Base-by-base conservation (phyloP, 2,888 invertebrate genomes). In the Aphelenchoides bicaudatus region DNA sequence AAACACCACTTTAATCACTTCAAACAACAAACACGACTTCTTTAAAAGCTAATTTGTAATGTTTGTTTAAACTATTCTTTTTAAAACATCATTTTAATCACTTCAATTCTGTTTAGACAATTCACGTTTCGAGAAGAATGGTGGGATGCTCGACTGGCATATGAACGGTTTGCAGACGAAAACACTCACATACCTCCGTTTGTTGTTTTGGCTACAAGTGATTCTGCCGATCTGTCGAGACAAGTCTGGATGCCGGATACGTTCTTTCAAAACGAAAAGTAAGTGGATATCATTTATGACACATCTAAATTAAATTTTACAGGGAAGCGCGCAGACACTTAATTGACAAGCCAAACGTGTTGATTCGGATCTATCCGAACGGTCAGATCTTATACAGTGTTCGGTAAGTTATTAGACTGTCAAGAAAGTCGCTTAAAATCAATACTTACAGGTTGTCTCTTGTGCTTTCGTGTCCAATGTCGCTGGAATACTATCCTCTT, bases 381-480 rank as follows among this genome's bases (percentile, higher is more conserved):
- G 93, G 93, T 68, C 88, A 89, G 69, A 91, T 94, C 73, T 85
- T 93, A 65, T 94, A 92, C 85, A 92, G 91, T 84, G 92, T 66
- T 37, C 60, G 65, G 54, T 62, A 63, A 57, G 28, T 58, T 56
- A 60, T n/a, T 37, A 49, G 29, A 61, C 6, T 3, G 6, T 19
- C 25, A n/a, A 8, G 19, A 62, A 21, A 46, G n/a, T 25, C 58
- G 19, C 21, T 59, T 30, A 59, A 31, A 16, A 62, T 23, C 21
- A 21, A 56, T 52, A 19, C 19, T 62, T 63, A 19, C 79, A 90
- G 94, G 82, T 89, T 94, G 81, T 93, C 94, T 37, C 84, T 94
- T 75, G 91, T 92, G 52, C 85, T 96, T 70, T 90, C 92, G 56
- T 96, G 94, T 79, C 93, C 93, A 61, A 96, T 96, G 94, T 90